These are phyloP conservation scores for Chloebia gouldiae DNA, from an alignment of 2,113 vertebrate species.

Conservation along the genomic window DNA sequence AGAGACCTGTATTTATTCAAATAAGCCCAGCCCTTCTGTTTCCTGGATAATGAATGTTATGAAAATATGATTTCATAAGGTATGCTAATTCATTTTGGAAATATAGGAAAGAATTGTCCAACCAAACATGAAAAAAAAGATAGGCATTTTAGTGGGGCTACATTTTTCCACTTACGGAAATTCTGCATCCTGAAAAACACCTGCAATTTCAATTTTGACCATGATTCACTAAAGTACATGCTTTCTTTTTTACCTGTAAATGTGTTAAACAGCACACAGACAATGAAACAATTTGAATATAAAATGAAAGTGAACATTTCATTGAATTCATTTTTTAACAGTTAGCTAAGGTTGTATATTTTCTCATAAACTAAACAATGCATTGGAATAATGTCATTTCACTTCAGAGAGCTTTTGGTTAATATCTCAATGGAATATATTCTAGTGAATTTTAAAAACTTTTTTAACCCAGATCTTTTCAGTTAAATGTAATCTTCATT, in stretches of 20 bases:
- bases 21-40: slow-evolving; percentile 44
- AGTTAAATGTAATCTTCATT: neutral
- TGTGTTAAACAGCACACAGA: neutral
- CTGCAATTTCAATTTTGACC: neutral
- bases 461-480: neutral
- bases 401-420: neutral
- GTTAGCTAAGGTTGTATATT: neutral
- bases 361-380: neutral
- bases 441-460: neutral
- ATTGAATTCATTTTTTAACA: neutral
- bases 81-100: neutral
- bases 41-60: slow-evolving; percentile 32
- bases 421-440: neutral
- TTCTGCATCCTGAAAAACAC: neutral
- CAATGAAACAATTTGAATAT: neutral
- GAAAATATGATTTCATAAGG: slow-evolving; percentile 54
- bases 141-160: neutral
- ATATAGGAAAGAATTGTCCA: neutral
- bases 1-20: slow-evolving; percentile 58
- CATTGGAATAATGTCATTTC: neutral
- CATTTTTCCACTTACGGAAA: neutral
- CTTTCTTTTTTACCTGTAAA: neutral
- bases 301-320: neutral
- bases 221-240: neutral
- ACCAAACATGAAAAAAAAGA: neutral